These are phyloP conservation scores for Naso thynnoides DNA, from an alignment of 2,797 vertebrate species.

Conservation along the genomic window DNA sequence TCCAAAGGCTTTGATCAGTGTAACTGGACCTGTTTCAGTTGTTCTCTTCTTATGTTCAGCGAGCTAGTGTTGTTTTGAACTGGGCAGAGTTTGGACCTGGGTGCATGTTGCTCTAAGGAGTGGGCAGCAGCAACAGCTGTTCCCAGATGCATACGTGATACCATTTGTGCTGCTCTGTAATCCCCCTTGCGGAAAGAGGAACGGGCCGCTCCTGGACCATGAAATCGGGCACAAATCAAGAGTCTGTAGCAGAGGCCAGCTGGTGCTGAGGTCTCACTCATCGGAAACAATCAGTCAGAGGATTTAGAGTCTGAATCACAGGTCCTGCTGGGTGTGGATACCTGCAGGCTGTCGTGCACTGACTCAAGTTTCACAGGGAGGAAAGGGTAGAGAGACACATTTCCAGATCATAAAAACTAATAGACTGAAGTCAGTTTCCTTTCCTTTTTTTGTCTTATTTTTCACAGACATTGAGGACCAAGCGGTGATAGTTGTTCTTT, in stretches of 20 bases:
- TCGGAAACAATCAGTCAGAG: constrained; percentile 81
- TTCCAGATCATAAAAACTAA: constrained; percentile 36
- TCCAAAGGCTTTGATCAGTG: constrained; percentile 21
- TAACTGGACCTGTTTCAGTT: constrained; percentile 56
- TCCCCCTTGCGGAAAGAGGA: constrained; percentile 76
- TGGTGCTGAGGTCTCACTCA: constrained; percentile 79
- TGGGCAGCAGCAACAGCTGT: constrained; percentile 83
- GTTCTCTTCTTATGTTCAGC: constrained; percentile 50
- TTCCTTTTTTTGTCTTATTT: constrained; percentile 31
- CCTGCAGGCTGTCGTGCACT: constrained; percentile 56
- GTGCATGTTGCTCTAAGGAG: constrained; percentile 49
- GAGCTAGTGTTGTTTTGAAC: constrained; percentile 46
- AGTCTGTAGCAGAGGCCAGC: constrained; percentile 73
- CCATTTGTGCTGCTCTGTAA: constrained; percentile 84
- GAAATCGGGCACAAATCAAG: constrained; percentile 83
- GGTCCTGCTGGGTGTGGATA: constrained; percentile 60
- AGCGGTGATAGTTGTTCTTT: constrained; percentile 46
- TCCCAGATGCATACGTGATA: constrained; percentile 83
- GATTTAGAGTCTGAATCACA: constrained; percentile 72
- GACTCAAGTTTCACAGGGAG: constrained; percentile 54
- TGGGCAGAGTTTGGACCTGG: constrained; percentile 30
- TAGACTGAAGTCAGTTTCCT: constrained; percentile 30
- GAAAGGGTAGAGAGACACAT: constrained; percentile 38
- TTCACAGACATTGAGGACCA: constrained; percentile 38
- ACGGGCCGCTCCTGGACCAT: constrained; percentile 71